phyloP scores from a whole-genome alignment of 92 coral and sea anemone genomes.

The Zoanthus solanderi region DNA sequence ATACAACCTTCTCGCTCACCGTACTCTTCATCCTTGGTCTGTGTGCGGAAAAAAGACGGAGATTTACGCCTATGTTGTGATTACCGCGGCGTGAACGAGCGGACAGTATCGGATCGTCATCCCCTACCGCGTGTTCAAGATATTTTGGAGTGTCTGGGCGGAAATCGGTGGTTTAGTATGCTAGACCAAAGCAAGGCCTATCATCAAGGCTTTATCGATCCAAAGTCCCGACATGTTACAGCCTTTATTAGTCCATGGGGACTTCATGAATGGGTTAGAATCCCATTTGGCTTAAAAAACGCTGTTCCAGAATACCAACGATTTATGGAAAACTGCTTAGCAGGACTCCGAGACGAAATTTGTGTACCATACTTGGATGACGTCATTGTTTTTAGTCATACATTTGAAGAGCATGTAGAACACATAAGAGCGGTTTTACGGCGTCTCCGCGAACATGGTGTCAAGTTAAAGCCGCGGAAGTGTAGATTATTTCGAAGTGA shows the following conservation, averaged over 20 bases:
- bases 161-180: conserved; percentile 46
- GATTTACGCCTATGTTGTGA: conserved; percentile 30
- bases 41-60: conserved; percentile 46
- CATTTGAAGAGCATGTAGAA: conserved; percentile 62
- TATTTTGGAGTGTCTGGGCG: conserved; percentile 28
- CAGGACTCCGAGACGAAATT: conserved; percentile 48
- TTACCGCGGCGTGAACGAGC: conserved; percentile 20
- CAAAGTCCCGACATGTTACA: conserved; percentile 39
- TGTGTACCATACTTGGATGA: conserved; percentile 63
- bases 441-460: conserved; percentile 37
- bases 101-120: conserved; percentile 34
- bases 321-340: conserved; percentile 42
- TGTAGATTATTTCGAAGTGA: conserved; percentile 42
- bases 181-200: conserved; percentile 61
- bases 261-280: conserved; percentile 58
- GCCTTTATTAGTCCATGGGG: conserved; percentile 66
- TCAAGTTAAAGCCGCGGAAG: conserved; percentile 40
- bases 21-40: conserved; percentile 48
- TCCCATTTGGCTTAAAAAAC: conserved; percentile 61
- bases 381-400: conserved; percentile 59
- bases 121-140: conserved; percentile 38
- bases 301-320: conserved; percentile 49
- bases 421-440: conserved; percentile 34
- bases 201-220: conserved; percentile 53
- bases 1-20: conserved; percentile 27